Evolutionary conservation across 1,140 invertebrate genomes (phyloP), one percentile per base, ranked within the genome.

Genomic region (Delia radicum): DNA sequence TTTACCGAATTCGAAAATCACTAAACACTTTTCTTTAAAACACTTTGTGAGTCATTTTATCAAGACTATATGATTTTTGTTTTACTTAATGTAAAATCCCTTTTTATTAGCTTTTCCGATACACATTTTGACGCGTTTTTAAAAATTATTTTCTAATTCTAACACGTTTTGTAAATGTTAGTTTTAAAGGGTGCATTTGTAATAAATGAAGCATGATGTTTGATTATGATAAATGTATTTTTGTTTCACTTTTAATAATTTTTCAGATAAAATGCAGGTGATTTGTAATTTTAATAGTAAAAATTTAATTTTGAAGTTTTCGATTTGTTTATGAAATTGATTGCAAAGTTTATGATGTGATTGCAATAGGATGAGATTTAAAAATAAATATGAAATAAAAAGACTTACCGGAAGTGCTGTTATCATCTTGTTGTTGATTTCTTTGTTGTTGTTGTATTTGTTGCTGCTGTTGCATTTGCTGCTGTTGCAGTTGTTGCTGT

Each of bases 31-130:
- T 37, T 69, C 8, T 28, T 37, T 71, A 24, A 71, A n/a, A 71
- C 67, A 15, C n/a, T n/a, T n/a, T n/a, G n/a, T n/a, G n/a, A n/a
- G n/a, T n/a, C n/a, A n/a, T n/a, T n/a, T n/a, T n/a, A n/a, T n/a
- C n/a, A n/a, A n/a, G n/a, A n/a, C n/a, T n/a, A n/a, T n/a, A n/a
- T n/a, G n/a, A n/a, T 48, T 48, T 13, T 48, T 48, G 8, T 48
- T 18, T 48, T n/a, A 21, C 10, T 55, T 8, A 55, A 73, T 10
- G 42, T 78, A 81, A 81, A 85, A 85, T 82, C 84, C 84, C 84
- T 83, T 85, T 84, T 85, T 55, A 21, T 55, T 85, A 79, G 81
- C 80, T 86, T 86, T 86, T 86, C 84, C 84, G 84, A 85, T 84
- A 80, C 31, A 62, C 78, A 73, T 48, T 74, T 28, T 28, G 13